Evolutionary conservation across 2,888 invertebrate species (phyloP).

Genomic region (Lochmaea crataegi): DNA sequence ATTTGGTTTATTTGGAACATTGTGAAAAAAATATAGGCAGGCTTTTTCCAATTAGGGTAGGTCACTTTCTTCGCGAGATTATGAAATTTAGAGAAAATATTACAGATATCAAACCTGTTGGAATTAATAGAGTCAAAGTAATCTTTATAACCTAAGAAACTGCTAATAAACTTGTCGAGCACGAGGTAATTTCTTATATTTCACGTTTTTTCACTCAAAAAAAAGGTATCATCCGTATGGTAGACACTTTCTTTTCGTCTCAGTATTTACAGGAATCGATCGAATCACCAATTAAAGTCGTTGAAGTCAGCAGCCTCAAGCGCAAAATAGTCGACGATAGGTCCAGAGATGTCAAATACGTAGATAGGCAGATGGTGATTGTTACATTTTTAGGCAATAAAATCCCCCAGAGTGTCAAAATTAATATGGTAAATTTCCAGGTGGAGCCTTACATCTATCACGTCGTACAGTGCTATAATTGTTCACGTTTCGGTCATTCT

Average conservation of each 20-base stretch:
- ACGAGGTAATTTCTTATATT: no score
- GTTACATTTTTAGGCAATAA: slow-evolving; percentile 13
- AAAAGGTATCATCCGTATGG: slow-evolving; percentile 15
- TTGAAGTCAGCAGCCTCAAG: no score
- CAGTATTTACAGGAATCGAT: slow-evolving; percentile 6
- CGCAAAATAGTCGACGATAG: slow-evolving; percentile 15
- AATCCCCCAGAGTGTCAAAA: slow-evolving; percentile 13
- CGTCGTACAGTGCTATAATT: slow-evolving; percentile 23
- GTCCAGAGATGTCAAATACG: neutral
- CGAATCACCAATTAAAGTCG: no score
- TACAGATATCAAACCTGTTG: no score
- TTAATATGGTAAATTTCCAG: slow-evolving; percentile 16
- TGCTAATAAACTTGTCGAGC: no score
- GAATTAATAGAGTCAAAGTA: no score
- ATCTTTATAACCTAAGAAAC: no score
- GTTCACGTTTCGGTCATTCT: slow-evolving; percentile 3
- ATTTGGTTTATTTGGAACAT: no score
- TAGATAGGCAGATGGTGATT: slow-evolving; percentile 4
- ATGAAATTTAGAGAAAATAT: no score
- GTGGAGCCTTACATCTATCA: slow-evolving; percentile 18
- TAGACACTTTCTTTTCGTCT: slow-evolving; percentile 5
- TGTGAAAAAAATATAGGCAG: no score
- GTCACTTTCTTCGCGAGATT: no score
- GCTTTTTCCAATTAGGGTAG: no score
- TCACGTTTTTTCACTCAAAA: slow-evolving; percentile 15